Evolutionary conservation across 1,140 invertebrate species (phyloP), one percentile per base, ranked within the genome.

Genomic region (Apis dorsata): DNA sequence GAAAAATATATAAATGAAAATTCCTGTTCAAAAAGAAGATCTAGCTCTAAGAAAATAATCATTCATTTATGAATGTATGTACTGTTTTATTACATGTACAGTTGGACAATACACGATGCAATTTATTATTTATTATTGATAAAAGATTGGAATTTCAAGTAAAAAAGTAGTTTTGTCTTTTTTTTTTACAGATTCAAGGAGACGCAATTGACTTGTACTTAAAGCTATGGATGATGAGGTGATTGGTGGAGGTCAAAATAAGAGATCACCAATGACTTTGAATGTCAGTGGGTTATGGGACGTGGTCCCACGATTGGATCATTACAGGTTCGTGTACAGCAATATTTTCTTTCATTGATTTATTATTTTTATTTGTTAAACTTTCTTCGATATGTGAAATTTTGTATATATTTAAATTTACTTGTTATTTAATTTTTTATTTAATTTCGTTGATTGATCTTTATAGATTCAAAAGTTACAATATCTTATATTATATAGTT

Each of bases 251-350:
- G 69, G 57, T 15, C 90, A 90, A 77, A 91, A 86, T 81, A 91
- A 92, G 81, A 92, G 90, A 87, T 90, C 90, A 84, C 83, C 93
- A 13, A 92, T 94, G 90, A 92, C 93, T 70, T 77, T 94, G 57
- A 93, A 92, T 76, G 92, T 93, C n/a, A 93, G 91, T 76, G 93
- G 92, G 71, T 79, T 93, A 17, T 94, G 96, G 90, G 97, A 98
- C 92, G 97, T 97, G 1, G 93, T 98, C 28, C 98, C 98, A 1
- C 95, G 98, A 72, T 94, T 98, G 92, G 98, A 98, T 91, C 97
- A 98, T 93, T 99, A 99, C 92, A 96, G 98, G 92, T 98, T 12
- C 1, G 74, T 55, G 21, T 7, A 34, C 65, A 34, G 34, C 10
- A 2, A 17, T 73, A 57, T 44, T 13, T 7, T 44, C 34, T 44